These are phyloP conservation scores for Hycleus cichorii DNA, from an alignment of 1,140 invertebrate species.

Conservation along the genomic window DNA sequence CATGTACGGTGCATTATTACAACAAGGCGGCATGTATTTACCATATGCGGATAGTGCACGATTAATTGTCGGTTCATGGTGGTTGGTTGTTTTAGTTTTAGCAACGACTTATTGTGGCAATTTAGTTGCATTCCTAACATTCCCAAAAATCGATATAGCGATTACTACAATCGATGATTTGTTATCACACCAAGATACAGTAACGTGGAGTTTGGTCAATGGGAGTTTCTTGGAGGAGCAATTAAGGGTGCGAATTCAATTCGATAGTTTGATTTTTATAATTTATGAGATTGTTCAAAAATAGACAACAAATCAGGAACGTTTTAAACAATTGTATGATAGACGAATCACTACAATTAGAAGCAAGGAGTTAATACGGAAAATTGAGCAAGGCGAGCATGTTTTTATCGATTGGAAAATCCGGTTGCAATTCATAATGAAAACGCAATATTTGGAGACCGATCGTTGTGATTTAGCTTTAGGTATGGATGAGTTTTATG, in stretches of 20 bases:
- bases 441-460: constrained; percentile 51
- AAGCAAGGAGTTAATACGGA: constrained; percentile 45
- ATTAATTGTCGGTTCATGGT: constrained; percentile 85
- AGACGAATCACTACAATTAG: constrained; percentile 47
- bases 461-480: constrained; percentile 64
- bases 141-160: constrained; percentile 74
- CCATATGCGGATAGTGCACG: constrained; percentile 80
- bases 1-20: constrained; percentile 79
- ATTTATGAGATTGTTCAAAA: too few relatives aligned
- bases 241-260: constrained; percentile 43
- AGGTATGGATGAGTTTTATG: constrained; percentile 65
- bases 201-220: constrained; percentile 68
- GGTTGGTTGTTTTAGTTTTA: constrained; percentile 83
- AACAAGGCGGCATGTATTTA: constrained; percentile 84
- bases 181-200: constrained; percentile 49
- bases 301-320: constrained; percentile 18
- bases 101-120: constrained; percentile 91
- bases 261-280: neutral
- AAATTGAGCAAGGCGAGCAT: constrained; percentile 57
- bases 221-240: constrained; percentile 67
- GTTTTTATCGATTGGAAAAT: constrained; percentile 76
- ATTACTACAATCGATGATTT: constrained; percentile 69
- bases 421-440: constrained; percentile 62
- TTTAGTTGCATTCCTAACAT: constrained; percentile 87
- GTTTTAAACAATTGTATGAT: constrained; percentile 47